Evolutionary conservation across 2,113 vertebrate genomes (phyloP), one percentile per base, ranked within the genome.

Genomic region (Calidris pugnax): DNA sequence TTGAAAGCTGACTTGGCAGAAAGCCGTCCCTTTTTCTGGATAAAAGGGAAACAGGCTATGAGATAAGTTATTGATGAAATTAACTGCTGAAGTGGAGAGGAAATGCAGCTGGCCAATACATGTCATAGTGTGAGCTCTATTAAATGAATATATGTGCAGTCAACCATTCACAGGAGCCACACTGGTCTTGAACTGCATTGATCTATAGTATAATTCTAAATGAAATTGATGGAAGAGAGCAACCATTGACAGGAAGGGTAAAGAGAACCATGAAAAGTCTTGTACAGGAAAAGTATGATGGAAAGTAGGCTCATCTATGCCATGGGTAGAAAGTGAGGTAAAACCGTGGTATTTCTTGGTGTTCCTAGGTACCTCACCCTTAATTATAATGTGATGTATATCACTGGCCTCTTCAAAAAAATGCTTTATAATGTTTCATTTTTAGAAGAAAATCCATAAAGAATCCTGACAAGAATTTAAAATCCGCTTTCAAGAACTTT

Each of bases 181-280:
- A 97, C 97, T 98, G 98, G 98, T 98, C 98, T 97, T 98, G 98
- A 99, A 98, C 98, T 98, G 97, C 98, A 99, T 99, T 98, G 98
- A 99, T 99, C 98, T 97, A 94, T 98, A 97, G 98, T 98, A 98
- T 99, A 98, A 99, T 99, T 99, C 98, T 99, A 98, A 98, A 99
- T 99, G 98, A 98, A 99, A 98, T 98, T 98, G 98, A 99, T 99
- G 98, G 98, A 99, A 98, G 98, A 98, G 98, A 98, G 97, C 98
- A 98, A 89, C 97, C 98, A 98, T 98, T 99, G 99, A 99, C 98
- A 99, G 98, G 98, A 98, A 98, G 98, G 98, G 98, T 98, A 99
- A 98, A 98, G 98, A 99, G 98, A 98, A 98, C 98, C 98, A 98
- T 98, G 97, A 98, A 98, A 98, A 97, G 96, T 97, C 98, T 98